A percentile compares a stretch with the other conserved stretches of the same genome.
Evolutionary conservation across 2,888 invertebrate species (phyloP).

Genomic region (Cheilosia urbana): DNA sequence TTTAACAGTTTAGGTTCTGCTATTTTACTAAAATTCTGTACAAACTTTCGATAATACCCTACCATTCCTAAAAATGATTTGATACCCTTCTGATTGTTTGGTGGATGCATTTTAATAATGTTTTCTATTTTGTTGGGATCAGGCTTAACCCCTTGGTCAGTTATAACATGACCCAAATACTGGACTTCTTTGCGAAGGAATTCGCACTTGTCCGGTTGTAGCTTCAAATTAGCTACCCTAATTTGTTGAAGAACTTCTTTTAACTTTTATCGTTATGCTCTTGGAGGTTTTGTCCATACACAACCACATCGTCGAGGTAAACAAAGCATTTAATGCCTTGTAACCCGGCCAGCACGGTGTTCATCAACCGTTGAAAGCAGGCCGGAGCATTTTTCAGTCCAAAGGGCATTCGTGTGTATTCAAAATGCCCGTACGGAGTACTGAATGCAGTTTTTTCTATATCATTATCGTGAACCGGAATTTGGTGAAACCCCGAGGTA

Average conservation of each 20-base stretch:
- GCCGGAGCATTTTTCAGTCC: slow-evolving; percentile 15
- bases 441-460: slow-evolving; percentile 16
- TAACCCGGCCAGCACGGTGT: slow-evolving; percentile 29
- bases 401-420: slow-evolving; percentile 2
- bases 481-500: no score
- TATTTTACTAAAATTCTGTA: slow-evolving; percentile 39
- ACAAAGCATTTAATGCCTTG: slow-evolving; percentile 29
- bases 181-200: slow-evolving; percentile 14
- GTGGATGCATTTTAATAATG: slow-evolving; percentile 19
- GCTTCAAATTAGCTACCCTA: slow-evolving; percentile 27
- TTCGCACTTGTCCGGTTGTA: not conserved
- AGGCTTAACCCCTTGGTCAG: slow-evolving; percentile 58
- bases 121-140: slow-evolving; percentile 16
- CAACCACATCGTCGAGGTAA: slow-evolving; percentile 27
- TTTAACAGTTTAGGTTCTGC: slow-evolving; percentile 68
- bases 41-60: slow-evolving; percentile 11
- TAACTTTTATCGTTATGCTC: slow-evolving; percentile 38
- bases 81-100: slow-evolving; percentile 24
- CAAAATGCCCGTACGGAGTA: slow-evolving; percentile 14
- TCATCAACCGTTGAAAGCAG: slow-evolving; percentile 36
- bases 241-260: slow-evolving; percentile 21
- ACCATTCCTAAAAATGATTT: slow-evolving; percentile 24
- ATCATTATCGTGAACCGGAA: no score
- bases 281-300: slow-evolving; percentile 20
- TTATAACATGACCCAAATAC: no score